Percentiles rank a stretch among this genome's conserved stretches.
Conservation (phyloP, 2,888 invertebrate species). For the Melanotus villosus region DNA sequence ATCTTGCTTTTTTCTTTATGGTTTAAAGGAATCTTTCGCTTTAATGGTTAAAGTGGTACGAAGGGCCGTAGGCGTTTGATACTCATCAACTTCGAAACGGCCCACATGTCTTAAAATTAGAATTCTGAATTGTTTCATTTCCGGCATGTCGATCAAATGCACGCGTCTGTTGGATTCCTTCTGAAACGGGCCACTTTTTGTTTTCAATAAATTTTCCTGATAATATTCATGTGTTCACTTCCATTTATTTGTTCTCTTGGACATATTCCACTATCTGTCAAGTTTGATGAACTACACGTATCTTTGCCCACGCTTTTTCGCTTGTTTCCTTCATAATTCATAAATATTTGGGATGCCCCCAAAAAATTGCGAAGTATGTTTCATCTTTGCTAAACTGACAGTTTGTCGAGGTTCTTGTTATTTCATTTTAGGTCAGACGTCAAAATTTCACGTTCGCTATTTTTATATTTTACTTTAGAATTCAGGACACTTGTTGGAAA, state of each 20-base stretch:
- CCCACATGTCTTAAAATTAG: conserved; percentile 35
- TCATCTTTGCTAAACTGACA: no score
- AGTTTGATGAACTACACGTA: no score
- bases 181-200: background rate
- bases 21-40: conserved; percentile 20
- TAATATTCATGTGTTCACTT: background rate
- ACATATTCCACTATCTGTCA: no score
- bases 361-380: no score
- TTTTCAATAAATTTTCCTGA: background rate
- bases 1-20: conserved; percentile 7
- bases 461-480: no score
- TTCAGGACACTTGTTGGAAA: no score
- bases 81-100: conserved; percentile 6
- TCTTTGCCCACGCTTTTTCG: background rate
- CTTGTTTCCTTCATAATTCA: background rate
- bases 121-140: conserved; percentile 45
- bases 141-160: conserved; percentile 24
- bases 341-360: background rate
- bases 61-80: conserved; percentile 27
- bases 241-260: background rate
- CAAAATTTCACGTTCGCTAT: no score
- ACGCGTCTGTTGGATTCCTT: background rate
- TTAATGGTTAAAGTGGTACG: conserved; percentile 30
- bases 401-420: no score
- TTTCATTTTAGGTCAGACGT: no score